Evolutionary conservation across 2,888 invertebrate species (phyloP), one percentile per base, ranked within the genome.

Genomic region (Brachypalpus laphriformis): DNA sequence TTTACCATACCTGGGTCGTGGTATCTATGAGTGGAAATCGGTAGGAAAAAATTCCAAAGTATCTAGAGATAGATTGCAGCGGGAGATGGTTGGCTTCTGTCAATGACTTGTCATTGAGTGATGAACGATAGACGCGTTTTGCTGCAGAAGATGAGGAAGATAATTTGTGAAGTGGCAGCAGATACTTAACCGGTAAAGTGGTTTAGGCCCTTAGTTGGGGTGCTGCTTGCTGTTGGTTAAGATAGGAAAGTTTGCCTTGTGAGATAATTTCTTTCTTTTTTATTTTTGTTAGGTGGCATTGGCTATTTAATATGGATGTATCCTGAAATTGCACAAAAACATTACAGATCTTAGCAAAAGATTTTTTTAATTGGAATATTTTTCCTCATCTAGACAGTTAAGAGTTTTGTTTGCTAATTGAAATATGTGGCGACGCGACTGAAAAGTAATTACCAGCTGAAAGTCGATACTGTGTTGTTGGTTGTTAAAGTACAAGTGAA

Each of bases 81-180:
- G 34, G 65, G 61, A 76, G 77, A 82, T 82, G 78, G 78, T 68
- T 83, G 83, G 49, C 72, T 78, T 49, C 83, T 80, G 83, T 83
- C 83, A 83, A 80, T 83, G 83, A 83, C 83, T 83, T 83, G 83
- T 75, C 83, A 83, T 83, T 83, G 83, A 83, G 74, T 83, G 80
- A 80, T 70, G 74, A 78, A 68, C 72, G 74, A 78, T 78, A 83
- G 74, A 74, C 42, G 49, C 40, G 6, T 31, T 74, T 72, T 81
- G n/a, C 14, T 31, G 18, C 45, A 78, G 16, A 37, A 63, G 83
- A 83, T 78, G 63, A 49, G 56, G 68, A 68, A 83, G 74, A 78
- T 78, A 74, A 61, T 28, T 61, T 61, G 68, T 51, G 31, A 47
- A 68, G 54, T 83, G 66, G n/a, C 74, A 75, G 25, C 51, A 75